Conservation (phyloP, 2,797 vertebrate genomes). For the Gymnothorax javanicus region DNA sequence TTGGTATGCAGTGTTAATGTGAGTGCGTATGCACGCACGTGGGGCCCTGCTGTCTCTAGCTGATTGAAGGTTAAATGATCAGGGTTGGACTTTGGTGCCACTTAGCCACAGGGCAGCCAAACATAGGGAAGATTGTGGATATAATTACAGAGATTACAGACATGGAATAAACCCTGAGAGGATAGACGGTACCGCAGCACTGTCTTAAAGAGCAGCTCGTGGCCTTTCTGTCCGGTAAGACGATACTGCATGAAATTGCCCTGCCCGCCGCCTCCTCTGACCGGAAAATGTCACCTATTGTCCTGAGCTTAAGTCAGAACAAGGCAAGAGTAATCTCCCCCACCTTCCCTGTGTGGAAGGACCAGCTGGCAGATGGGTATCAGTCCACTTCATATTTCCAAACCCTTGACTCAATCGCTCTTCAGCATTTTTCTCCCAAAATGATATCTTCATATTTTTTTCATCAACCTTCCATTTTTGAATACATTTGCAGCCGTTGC, state of each 20-base stretch:
- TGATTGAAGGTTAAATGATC: slow-evolving; percentile 13
- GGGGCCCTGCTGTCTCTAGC: neutral
- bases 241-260: slow-evolving; percentile 43
- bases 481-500: neutral
- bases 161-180: slow-evolving; percentile 15
- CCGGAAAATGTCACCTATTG: slow-evolving; percentile 35
- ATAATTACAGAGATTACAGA: slow-evolving; percentile 37
- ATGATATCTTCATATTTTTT: neutral
- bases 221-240: slow-evolving; percentile 48
- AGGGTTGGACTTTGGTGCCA: neutral
- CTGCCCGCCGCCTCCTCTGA: slow-evolving; percentile 31
- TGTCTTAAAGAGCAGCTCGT: slow-evolving; percentile 47
- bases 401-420: neutral
- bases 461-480: neutral
- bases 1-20: neutral
- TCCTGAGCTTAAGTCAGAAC: neutral
- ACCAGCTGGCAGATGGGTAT: slow-evolving; percentile 4
- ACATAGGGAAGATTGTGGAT: slow-evolving; percentile 7
- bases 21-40: neutral
- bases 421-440: neutral
- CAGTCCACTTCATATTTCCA: neutral
- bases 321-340: slow-evolving; percentile 9
- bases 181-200: slow-evolving; percentile 24
- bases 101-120: slow-evolving; percentile 27
- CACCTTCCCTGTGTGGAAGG: neutral